Evolutionary conservation across 2,797 vertebrate species (phyloP).

Genomic region (Antennarius maculatus): DNA sequence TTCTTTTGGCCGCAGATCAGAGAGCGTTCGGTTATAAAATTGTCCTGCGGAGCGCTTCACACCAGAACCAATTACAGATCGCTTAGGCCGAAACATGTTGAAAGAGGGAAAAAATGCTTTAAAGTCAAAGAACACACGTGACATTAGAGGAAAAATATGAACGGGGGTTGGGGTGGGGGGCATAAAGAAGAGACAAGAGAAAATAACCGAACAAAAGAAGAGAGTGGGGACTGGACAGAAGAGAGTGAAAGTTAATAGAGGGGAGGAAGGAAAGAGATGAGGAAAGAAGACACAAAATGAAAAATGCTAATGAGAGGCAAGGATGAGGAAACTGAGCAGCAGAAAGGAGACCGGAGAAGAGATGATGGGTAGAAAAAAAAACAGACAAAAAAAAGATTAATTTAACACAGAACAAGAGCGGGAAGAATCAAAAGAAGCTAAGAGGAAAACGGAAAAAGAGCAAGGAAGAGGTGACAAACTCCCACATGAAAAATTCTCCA

Average conservation of each 20-base stretch:
- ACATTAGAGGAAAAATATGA: not conserved
- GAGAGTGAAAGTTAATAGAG: not conserved
- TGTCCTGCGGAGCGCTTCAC: constrained; percentile 27
- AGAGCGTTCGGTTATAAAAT: constrained; percentile 26
- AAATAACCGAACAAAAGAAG: not conserved
- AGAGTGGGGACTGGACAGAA: not conserved
- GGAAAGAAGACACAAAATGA: not conserved
- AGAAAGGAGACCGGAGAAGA: not conserved
- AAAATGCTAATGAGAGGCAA: not conserved
- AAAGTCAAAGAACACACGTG: not conserved
- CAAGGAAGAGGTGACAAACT: constrained; percentile 23
- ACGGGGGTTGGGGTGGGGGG: not conserved
- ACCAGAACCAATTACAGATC: constrained; percentile 24
- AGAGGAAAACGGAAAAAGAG: not conserved
- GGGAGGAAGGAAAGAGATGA: not conserved
- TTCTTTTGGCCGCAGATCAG: constrained; percentile 55
- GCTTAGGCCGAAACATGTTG: constrained; percentile 17
- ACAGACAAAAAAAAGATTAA: not conserved
- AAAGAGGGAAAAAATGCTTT: constrained; percentile 15
- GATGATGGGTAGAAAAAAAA: not conserved
- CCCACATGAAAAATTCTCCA: constrained; percentile 11
- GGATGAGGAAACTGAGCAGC: not conserved
- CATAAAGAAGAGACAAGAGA: not conserved
- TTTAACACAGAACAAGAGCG: not conserved
- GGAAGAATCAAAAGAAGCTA: not conserved